Percentiles rank a stretch among this genome's conserved stretches.
These are phyloP conservation scores for Agrotis clavis DNA, from an alignment of 2,888 invertebrate genomes.

Conservation along the genomic window DNA sequence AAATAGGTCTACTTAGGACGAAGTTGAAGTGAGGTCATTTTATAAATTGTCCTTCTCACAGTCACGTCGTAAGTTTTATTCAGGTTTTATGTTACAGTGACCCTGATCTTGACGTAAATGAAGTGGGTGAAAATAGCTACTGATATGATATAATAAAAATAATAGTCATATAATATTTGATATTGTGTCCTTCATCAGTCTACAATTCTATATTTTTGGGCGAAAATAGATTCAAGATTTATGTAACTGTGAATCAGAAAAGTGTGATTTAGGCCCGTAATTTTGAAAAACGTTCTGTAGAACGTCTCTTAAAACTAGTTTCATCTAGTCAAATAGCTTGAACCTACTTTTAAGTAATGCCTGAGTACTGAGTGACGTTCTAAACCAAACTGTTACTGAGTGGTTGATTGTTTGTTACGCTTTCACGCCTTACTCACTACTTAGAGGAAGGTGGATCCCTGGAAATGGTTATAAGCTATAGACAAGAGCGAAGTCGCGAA, in stretches of 20 bases:
- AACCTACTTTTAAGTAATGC: too few relatives aligned
- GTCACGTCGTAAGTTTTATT: slow-evolving; percentile 39
- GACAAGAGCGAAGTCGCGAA: too few relatives aligned
- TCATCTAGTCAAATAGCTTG: too few relatives aligned
- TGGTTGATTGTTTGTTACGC: too few relatives aligned
- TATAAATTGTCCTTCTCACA: slow-evolving; percentile 42
- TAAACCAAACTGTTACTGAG: too few relatives aligned
- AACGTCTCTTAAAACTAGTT: too few relatives aligned
- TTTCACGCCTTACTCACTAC: too few relatives aligned
- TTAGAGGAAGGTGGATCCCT: too few relatives aligned
- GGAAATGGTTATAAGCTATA: too few relatives aligned
- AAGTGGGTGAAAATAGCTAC: slow-evolving; percentile 8
- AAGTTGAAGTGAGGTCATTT: slow-evolving; percentile 52
- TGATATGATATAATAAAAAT: slow-evolving; percentile 11
- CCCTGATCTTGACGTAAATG: slow-evolving; percentile 38
- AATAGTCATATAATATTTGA: slow-evolving; percentile 10
- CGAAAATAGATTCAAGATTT: not conserved
- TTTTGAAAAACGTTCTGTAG: too few relatives aligned
- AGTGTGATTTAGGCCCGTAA: too few relatives aligned
- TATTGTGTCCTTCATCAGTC: not conserved
- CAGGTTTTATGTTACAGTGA: slow-evolving; percentile 32
- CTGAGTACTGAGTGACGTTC: too few relatives aligned
- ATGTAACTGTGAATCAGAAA: not conserved
- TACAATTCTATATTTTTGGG: not conserved
- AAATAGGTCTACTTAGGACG: slow-evolving; percentile 50